phyloP scores from a whole-genome alignment of 2,797 vertebrate species.

The Amazonetta brasiliensis region DNA sequence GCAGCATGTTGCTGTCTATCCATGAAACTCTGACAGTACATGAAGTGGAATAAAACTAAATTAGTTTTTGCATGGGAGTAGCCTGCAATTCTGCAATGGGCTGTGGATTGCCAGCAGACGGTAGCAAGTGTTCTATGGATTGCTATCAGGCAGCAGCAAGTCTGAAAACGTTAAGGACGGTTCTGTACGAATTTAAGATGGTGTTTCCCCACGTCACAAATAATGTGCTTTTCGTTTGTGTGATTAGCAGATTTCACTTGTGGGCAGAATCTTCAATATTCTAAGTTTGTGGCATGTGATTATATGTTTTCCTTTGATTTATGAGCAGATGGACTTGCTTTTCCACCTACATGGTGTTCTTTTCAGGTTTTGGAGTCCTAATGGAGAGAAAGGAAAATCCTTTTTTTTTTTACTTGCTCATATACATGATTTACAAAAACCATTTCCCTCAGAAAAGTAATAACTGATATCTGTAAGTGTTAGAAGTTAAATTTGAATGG shows the following conservation, averaged over 20 bases:
- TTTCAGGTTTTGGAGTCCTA: neutral
- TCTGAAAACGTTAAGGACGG: neutral
- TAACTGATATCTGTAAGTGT: rapidly evolving
- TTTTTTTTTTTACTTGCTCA: neutral
- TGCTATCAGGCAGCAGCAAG: neutral
- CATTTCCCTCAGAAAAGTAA: neutral
- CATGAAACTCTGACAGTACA: rapidly evolving
- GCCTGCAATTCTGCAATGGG: rapidly evolving
- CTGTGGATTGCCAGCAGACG: neutral
- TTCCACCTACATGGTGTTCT: neutral
- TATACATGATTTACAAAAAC: neutral
- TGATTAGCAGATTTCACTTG: neutral
- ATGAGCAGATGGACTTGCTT: neutral
- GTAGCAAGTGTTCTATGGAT: neutral
- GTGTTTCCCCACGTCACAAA: neutral
- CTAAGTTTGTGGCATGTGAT: neutral
- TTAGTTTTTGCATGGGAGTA: neutral
- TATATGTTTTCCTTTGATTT: neutral
- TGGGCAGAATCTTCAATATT: neutral
- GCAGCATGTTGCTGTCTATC: neutral
- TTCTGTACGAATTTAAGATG: neutral
- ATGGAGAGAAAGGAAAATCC: neutral
- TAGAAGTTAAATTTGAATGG: neutral
- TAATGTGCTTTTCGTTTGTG: neutral
- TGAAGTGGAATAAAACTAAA: neutral